Base-by-base conservation (phyloP, 2,888 invertebrate genomes). In the Stenolophus ochropezus region DNA sequence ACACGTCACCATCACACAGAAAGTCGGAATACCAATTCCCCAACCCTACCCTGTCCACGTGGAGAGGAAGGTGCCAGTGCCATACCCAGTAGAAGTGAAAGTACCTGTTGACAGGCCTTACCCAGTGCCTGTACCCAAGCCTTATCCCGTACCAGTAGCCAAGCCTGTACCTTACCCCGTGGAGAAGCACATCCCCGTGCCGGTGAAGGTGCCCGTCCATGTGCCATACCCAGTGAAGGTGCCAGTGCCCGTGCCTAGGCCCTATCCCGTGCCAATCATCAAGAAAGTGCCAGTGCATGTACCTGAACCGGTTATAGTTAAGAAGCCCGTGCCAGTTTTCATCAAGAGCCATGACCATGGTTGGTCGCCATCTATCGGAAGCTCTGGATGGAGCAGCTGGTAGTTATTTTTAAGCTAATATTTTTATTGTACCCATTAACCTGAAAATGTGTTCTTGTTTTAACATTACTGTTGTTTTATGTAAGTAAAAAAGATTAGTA, bases 1-100 rank as follows among this genome's bases (percentile, higher is more conserved):
- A n/a, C 83, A 85, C 11, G 83, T 88, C 20, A 85, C 88, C 49
- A 86, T 89, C 51, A 87, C 88, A 25, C 88, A 89, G 81, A 89
- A 89, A 74, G 86, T 89, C 42, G 84, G 88, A 18, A 89, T 90
- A 0, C 88, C 88, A 77, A 90, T 91, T 0, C 89, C 89, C 0
- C 88, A 89, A 0, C 90, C 90, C 0, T 77, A 82, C 77, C 82
- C 82, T 11, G 89, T 90, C 0, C 88, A 89, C 53, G 87, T 81
- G 25, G 81, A 81, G 27, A 81, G 74, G 74, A 81, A 74, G 3
- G 58, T 74, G 2, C 81, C 81, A 61, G 61, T 87, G 23, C 87
- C 89, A 49, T 85, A 85, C 23, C 85, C 85, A 61, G 83, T 83
- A 20, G 85, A 85, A 14, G 84, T 84, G 83, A 84, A 84, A 16